phyloP scores from a whole-genome alignment of 2,888 invertebrate genomes.

The Macrostomum cliftonense region DNA sequence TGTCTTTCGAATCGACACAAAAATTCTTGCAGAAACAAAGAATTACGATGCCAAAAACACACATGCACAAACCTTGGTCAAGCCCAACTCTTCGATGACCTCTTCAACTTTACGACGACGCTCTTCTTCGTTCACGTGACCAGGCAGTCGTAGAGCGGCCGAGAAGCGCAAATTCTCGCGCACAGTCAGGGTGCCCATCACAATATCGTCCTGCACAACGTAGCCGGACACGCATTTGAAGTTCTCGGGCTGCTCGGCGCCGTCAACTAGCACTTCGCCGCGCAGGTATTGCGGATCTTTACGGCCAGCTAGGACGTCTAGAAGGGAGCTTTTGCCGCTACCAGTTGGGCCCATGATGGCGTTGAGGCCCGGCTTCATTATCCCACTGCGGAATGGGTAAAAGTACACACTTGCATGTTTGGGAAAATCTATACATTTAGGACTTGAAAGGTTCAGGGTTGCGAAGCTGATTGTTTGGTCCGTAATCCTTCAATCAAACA shows the following conservation, averaged over 20 bases:
- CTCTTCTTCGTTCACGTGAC: constrained; percentile 15
- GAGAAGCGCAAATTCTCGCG: constrained; percentile 34
- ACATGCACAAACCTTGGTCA: constrained; percentile 24
- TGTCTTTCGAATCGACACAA: too few species aligned
- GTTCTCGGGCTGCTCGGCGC: constrained; percentile 26
- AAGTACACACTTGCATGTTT: too few species aligned
- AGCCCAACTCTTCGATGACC: constrained; percentile 29
- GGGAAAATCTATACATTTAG: too few species aligned
- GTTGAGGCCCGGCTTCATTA: constrained; percentile 9
- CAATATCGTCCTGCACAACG: constrained; percentile 37
- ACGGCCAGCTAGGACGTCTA: constrained; percentile 33
- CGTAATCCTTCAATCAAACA: too few species aligned
- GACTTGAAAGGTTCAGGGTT: too few species aligned
- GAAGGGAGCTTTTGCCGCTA: constrained; percentile 35
- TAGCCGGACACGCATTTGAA: constrained; percentile 37
- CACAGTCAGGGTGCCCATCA: constrained; percentile 35
- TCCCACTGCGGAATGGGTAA: constrained; percentile 1
- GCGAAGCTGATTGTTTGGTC: too few species aligned
- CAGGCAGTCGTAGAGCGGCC: constrained; percentile 28
- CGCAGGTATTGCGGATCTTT: constrained; percentile 24
- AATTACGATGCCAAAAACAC: too few species aligned
- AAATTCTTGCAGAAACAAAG: too few species aligned
- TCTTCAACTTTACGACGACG: constrained; percentile 21
- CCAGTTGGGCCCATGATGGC: constrained; percentile 17
- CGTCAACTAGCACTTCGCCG: constrained; percentile 30